These are phyloP conservation scores for Protophormia terraenovae DNA, from an alignment of 2,888 invertebrate genomes.

Conservation along the genomic window DNA sequence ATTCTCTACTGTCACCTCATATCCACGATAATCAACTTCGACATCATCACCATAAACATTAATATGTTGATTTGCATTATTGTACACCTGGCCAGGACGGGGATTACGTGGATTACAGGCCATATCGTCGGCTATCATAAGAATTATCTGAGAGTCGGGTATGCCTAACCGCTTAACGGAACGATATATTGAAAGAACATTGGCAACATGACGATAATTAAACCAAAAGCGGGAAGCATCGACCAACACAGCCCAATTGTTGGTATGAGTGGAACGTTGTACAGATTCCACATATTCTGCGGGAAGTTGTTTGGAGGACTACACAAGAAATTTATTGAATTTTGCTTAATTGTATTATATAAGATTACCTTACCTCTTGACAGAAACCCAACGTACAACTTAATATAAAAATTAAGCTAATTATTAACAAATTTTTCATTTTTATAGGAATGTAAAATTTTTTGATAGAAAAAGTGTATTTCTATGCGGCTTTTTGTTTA, in stretches of 20 bases:
- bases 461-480: background rate
- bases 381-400: background rate
- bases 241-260: conserved; percentile 99
- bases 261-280: conserved; percentile 87
- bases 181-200: conserved; percentile 98
- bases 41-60: conserved; percentile 99
- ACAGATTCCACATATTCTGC: conserved; percentile 77
- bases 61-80: conserved; percentile 98
- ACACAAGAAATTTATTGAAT: background rate
- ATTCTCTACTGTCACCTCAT: conserved; percentile 98
- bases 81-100: conserved; percentile 97
- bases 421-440: conserved; percentile 9
- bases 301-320: conserved; percentile 72
- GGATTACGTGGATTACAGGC: conserved; percentile 99
- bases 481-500: background rate
- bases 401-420: conserved; percentile 15
- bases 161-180: conserved; percentile 99
- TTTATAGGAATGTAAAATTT: background rate
- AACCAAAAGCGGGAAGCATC: conserved; percentile 99
- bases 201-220: conserved; percentile 99
- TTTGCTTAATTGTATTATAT: too few relatives aligned
- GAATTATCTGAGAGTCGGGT: conserved; percentile 98
- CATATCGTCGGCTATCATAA: conserved; percentile 99
- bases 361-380: conserved; percentile 46
- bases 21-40: conserved; percentile 98